phyloP scores from a whole-genome alignment of 2,797 vertebrate species.

The Tamandua tetradactyla region DNA sequence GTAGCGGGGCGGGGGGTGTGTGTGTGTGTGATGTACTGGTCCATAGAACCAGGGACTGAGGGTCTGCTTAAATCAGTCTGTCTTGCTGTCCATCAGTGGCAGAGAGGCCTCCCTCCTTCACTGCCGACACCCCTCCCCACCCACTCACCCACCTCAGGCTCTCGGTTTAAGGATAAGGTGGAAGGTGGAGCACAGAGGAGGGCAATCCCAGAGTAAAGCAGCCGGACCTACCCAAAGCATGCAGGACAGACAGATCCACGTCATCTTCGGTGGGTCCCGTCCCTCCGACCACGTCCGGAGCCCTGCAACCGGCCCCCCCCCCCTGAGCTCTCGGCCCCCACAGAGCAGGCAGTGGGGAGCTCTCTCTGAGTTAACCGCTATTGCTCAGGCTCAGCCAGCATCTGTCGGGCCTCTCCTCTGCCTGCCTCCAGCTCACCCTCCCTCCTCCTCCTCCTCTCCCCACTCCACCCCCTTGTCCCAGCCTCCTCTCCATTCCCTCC shows the following conservation, averaged over 20 bases:
- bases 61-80: neutral
- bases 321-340: neutral
- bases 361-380: neutral
- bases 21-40: rapidly evolving
- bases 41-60: neutral
- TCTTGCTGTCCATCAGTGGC: neutral
- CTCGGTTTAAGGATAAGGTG: neutral
- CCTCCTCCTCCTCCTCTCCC: conserved; percentile 67
- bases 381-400: neutral
- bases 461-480: conserved; percentile 78
- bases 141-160: neutral
- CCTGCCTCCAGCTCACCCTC: conserved; percentile 75
- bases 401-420: conserved; percentile 70
- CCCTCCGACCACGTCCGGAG: neutral
- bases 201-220: neutral
- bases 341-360: neutral
- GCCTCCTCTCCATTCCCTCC: conserved; percentile 78
- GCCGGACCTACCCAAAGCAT: conserved; percentile 95
- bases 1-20: rapidly evolving
- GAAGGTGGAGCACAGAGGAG: neutral
- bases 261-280: conserved; percentile 79
- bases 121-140: neutral
- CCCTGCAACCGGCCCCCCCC: neutral
- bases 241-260: conserved; percentile 96
- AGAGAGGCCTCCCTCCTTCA: neutral